Evolutionary conservation across 2,797 vertebrate species (phyloP), one percentile per base, ranked within the genome.

Genomic region (Miopithecus talapoin): DNA sequence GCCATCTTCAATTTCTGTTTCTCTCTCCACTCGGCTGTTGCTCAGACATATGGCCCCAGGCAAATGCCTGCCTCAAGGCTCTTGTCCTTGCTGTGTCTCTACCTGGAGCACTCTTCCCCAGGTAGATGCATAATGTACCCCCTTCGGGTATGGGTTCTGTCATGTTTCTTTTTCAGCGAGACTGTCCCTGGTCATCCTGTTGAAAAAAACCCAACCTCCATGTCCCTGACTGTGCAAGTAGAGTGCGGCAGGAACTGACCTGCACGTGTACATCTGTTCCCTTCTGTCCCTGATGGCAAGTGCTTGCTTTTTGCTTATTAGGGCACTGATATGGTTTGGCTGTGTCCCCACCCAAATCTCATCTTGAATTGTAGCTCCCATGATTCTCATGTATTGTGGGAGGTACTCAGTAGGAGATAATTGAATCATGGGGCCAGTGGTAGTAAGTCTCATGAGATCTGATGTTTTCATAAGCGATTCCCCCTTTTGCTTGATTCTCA

Each of bases 1-100:
- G 17, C 39, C 24, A 7, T 13, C 41, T 2, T 0, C 8, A 0
- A 2, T 5, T 50, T 26, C 2, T 7, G 6, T 57, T 22, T 10
- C 16, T 43, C 10, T 16, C 64, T n/a, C 14, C 30, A 10, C n/a
- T n/a, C 0, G 0, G 30, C 22, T 5, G 9, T 48, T 50, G 59
- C 68, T 43, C n/a, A 36, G 57, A 72, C 4, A 4, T 13, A 7
- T 79, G 76, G 76, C 30, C 26, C n/a, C 0, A 46, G n/a, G 43
- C 50, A 50, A 26, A 36, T 5, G 4, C 39, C 48, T 13, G 39
- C 78, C 16, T 6, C 21, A 10, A 24, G 41, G 13, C 12, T 17
- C 41, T 8, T 0, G 1, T 4, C 22, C 12, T 70, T 78, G 50
- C 43, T 14, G 19, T 24, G 9, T 21, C 4, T 36, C 41, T 28